These are phyloP conservation scores for Nycticebus coucang DNA, from an alignment of 2,113 vertebrate species.

Conservation along the genomic window DNA sequence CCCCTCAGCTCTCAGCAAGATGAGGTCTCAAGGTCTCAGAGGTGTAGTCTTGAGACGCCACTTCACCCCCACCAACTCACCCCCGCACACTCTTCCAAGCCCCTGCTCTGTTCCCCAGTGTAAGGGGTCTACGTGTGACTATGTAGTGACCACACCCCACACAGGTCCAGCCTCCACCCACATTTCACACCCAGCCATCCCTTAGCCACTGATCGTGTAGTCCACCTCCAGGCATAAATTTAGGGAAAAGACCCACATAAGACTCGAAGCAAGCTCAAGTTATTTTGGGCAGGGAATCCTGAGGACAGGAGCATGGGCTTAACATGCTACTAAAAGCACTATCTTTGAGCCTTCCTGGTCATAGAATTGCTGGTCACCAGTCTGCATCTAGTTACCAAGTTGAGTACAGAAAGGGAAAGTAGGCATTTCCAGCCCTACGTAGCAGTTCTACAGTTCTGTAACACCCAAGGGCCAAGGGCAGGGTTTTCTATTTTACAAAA, in stretches of 20 bases:
- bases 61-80: neutral
- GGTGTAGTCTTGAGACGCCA: no score
- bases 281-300: neutral
- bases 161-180: neutral
- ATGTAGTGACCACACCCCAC: neutral
- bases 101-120: neutral
- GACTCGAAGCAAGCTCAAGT: neutral
- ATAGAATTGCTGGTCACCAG: neutral
- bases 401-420: neutral
- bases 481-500: neutral
- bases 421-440: neutral
- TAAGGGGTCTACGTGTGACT: neutral
- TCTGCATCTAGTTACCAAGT: neutral
- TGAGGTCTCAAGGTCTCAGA: no score
- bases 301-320: neutral
- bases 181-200: neutral
- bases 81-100: neutral
- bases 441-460: neutral
- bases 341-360: neutral
- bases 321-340: neutral
- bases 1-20: neutral
- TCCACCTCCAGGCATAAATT: neutral
- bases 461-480: neutral
- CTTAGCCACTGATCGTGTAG: neutral
- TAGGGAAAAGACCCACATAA: neutral